phyloP scores from a whole-genome alignment of 1,140 invertebrate species.

The Pantala flavescens region DNA sequence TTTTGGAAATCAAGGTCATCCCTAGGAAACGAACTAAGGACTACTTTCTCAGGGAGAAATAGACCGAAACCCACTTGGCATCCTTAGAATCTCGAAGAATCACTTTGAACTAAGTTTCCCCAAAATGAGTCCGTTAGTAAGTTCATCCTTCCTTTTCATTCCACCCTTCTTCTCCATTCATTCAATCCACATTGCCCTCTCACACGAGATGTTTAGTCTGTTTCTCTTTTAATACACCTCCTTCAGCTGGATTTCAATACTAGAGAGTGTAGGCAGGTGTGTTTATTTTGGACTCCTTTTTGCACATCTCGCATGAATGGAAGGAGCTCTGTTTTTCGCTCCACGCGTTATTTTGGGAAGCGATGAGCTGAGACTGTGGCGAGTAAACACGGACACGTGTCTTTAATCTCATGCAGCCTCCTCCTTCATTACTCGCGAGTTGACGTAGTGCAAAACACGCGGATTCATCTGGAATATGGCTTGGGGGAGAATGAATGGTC shows the following conservation, averaged over 20 bases:
- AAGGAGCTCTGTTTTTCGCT: background rate
- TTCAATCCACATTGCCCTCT: background rate
- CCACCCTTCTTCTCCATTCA: background rate
- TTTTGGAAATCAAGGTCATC: no score
- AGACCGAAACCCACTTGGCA: no score
- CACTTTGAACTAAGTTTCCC: no score
- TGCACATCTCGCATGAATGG: background rate
- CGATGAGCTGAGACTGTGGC: background rate
- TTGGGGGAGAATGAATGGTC: no score
- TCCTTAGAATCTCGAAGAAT: no score
- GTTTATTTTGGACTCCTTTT: constrained; percentile 4
- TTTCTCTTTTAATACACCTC: background rate
- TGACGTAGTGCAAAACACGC: no score
- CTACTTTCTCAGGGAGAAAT: no score
- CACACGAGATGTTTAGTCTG: no score
- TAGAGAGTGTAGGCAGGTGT: background rate
- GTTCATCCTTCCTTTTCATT: no score
- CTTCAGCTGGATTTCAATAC: background rate
- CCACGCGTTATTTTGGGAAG: background rate
- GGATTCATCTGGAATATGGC: no score
- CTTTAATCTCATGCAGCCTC: background rate
- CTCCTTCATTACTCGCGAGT: background rate
- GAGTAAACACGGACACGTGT: background rate
- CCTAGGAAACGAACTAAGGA: no score
- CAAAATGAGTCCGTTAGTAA: no score